Evolutionary conservation across 2,797 vertebrate genomes (phyloP).

Genomic region (Pempheris klunzingeri): DNA sequence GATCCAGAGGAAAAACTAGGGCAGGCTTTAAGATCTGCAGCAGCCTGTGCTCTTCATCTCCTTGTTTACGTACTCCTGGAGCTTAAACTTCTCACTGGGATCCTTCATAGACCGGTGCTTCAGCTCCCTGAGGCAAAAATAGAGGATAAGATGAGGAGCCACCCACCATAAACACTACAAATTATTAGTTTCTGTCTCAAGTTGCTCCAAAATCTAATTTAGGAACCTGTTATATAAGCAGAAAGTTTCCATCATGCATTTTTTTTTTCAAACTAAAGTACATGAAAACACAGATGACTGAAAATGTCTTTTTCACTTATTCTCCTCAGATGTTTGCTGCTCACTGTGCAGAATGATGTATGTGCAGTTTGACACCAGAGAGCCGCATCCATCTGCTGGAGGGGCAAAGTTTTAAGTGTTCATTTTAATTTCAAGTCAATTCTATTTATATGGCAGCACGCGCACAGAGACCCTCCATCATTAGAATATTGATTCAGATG

Average conservation of each 20-base stretch:
- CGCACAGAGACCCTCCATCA: too few species aligned
- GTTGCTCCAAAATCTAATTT: not conserved
- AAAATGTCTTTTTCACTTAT: too few species aligned
- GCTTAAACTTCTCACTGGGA: slow-evolving; percentile 90
- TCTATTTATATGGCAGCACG: too few species aligned
- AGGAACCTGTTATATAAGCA: not conserved
- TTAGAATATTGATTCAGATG: too few species aligned
- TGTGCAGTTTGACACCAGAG: not conserved
- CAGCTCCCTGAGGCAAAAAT: slow-evolving; percentile 86
- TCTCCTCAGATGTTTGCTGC: slow-evolving; percentile 4
- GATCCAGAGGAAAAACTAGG: slow-evolving; percentile 1
- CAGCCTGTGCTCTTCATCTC: slow-evolving; percentile 89
- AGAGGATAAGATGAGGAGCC: not conserved
- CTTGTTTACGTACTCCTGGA: slow-evolving; percentile 93
- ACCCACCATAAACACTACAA: not conserved
- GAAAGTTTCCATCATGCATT: not conserved
- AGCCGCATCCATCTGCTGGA: not conserved
- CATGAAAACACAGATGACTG: not conserved
- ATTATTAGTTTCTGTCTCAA: not conserved
- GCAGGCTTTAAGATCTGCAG: slow-evolving; percentile 83
- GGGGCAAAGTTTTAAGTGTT: too few species aligned
- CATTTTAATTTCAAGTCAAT: too few species aligned
- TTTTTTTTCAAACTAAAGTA: not conserved
- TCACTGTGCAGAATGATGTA: not conserved
- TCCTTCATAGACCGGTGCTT: slow-evolving; percentile 90